phyloP scores from a whole-genome alignment of 2,888 invertebrate genomes.

The Tenthredo scrophulariae region DNA sequence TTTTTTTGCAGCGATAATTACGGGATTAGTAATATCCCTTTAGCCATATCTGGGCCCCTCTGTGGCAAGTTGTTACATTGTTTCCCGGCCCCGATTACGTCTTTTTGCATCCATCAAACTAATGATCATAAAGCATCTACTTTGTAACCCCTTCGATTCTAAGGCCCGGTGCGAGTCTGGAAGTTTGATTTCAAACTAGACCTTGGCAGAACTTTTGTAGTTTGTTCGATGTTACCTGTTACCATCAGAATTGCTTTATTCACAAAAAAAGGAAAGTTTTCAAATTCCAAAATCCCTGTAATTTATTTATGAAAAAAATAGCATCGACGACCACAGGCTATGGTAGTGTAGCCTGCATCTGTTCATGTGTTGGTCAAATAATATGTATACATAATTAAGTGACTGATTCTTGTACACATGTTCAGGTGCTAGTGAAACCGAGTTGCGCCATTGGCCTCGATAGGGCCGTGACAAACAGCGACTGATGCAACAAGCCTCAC shows the following conservation, averaged over 20 bases:
- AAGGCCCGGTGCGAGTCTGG: neutral
- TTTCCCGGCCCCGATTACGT: neutral
- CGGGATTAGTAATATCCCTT: neutral
- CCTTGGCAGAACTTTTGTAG: neutral
- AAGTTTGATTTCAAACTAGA: neutral
- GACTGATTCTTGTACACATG: neutral
- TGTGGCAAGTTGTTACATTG: neutral
- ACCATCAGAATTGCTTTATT: neutral
- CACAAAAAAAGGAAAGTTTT: neutral
- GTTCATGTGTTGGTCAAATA: neutral
- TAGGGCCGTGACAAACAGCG: constrained; percentile 49
- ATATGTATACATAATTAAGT: neutral
- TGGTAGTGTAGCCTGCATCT: neutral
- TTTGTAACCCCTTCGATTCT: neutral
- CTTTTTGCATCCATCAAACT: neutral
- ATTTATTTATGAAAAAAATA: neutral
- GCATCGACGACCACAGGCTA: neutral
- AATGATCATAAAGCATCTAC: neutral
- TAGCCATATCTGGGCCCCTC: neutral
- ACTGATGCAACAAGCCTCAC: constrained; percentile 46
- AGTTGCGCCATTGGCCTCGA: constrained; percentile 53
- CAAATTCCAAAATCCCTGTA: neutral
- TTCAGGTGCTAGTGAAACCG: constrained; percentile 34
- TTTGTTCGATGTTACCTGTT: neutral
- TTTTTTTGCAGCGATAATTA: neutral